Evolutionary conservation across 2,113 vertebrate genomes (phyloP).

Genomic region (Butastur rufipennis): DNA sequence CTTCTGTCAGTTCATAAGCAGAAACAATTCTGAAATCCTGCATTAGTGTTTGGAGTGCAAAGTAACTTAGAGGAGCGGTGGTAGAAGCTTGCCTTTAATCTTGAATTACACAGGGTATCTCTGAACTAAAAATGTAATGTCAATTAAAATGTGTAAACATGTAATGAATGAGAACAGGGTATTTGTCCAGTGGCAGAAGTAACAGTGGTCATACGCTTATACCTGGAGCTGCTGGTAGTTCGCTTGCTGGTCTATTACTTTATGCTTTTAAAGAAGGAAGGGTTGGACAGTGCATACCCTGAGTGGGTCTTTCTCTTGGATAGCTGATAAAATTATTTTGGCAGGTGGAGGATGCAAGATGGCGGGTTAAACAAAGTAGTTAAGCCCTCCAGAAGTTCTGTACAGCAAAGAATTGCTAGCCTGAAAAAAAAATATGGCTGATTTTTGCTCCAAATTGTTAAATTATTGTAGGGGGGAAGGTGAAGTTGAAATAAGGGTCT

Average conservation of each 20-base stretch:
- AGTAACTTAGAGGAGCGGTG: neutral
- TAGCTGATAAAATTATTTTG: neutral
- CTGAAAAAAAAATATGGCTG: neutral
- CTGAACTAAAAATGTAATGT: neutral
- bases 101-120: neutral
- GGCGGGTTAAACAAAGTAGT: neutral
- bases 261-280: neutral
- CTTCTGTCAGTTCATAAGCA: neutral
- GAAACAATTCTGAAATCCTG: neutral
- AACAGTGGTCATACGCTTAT: neutral
- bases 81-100: neutral
- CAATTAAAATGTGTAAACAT: neutral
- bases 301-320: neutral
- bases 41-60: neutral
- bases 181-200: neutral
- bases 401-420: neutral
- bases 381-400: neutral
- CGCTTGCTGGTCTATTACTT: neutral
- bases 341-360: neutral
- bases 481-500: neutral
- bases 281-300: rapidly evolving
- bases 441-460: neutral
- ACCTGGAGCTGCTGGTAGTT: neutral
- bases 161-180: neutral
- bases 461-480: neutral